Conservation (phyloP, 2,797 vertebrate genomes). For the Falco peregrinus region DNA sequence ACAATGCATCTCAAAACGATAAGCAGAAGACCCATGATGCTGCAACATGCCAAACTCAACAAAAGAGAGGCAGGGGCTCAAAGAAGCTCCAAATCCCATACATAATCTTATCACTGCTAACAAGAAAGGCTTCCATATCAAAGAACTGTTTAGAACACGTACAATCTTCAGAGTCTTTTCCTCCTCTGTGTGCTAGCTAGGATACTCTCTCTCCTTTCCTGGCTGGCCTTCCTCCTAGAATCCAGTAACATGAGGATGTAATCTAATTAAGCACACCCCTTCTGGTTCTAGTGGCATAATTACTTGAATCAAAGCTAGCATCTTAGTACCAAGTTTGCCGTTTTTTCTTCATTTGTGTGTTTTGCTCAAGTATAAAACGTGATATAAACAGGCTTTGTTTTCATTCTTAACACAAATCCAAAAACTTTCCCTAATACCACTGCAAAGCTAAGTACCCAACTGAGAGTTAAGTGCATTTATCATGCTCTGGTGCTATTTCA, state of each 20-base stretch:
- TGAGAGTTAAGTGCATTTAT: slow-evolving; percentile 46
- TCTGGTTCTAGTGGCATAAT: background rate
- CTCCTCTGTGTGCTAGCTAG: background rate
- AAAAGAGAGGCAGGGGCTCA: slow-evolving; percentile 52
- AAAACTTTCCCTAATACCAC: slow-evolving; percentile 20
- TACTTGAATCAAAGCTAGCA: background rate
- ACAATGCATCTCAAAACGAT: slow-evolving; percentile 73
- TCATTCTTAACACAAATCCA: slow-evolving; percentile 39
- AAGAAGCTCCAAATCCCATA: slow-evolving; percentile 34
- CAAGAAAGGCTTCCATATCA: slow-evolving; percentile 29
- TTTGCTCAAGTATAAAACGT: background rate
- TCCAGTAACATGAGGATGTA: background rate
- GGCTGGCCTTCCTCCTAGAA: background rate
- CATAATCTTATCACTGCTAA: slow-evolving; percentile 56
- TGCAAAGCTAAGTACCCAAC: slow-evolving; percentile 10
- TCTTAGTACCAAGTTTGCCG: background rate
- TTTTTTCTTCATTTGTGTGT: background rate
- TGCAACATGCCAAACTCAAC: slow-evolving; percentile 69
- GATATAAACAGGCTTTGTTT: slow-evolving; percentile 48
- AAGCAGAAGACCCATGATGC: slow-evolving; percentile 70
- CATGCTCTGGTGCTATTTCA: slow-evolving; percentile 50
- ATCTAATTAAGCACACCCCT: background rate
- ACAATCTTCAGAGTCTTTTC: background rate
- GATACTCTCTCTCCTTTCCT: background rate
- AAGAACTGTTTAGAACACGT: background rate